phyloP scores from a whole-genome alignment of 2,797 vertebrate genomes.

The Sebastes diaconus region DNA sequence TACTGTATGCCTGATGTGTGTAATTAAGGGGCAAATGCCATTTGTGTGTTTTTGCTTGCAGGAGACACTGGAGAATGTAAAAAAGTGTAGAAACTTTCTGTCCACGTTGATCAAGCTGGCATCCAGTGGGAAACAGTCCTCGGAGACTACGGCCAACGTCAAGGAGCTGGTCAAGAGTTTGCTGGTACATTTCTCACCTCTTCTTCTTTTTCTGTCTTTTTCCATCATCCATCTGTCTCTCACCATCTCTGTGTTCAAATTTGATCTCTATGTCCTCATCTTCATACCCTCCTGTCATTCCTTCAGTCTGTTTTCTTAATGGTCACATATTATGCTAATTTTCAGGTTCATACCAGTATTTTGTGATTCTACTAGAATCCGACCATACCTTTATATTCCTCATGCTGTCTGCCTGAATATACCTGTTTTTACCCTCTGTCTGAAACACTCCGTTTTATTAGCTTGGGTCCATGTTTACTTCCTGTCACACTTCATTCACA shows the following conservation, averaged over 20 bases:
- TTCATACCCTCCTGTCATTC: not conserved
- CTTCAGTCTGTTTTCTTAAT: not conserved
- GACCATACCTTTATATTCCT: no score
- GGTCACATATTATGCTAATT: no score
- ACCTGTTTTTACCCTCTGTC: no score
- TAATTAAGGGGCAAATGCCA: not conserved
- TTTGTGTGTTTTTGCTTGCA: slow-evolving; percentile 52
- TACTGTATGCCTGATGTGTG: not conserved
- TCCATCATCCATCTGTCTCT: not conserved
- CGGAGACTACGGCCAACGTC: slow-evolving; percentile 91
- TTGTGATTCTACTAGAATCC: no score
- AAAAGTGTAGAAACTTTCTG: slow-evolving; percentile 94
- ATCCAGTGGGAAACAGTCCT: slow-evolving; percentile 90
- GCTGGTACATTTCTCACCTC: slow-evolving; percentile 78
- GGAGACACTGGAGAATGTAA: slow-evolving; percentile 96
- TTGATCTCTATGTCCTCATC: not conserved
- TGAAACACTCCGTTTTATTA: no score
- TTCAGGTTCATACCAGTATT: rapidly evolving
- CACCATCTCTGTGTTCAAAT: not conserved
- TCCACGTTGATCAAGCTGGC: slow-evolving; percentile 94
- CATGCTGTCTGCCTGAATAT: no score
- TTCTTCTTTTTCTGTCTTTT: not conserved
- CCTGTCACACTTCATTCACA: no score
- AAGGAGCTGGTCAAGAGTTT: slow-evolving; percentile 92
- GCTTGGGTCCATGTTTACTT: no score